Evolutionary conservation across 2,113 vertebrate species (phyloP), one percentile per base, ranked within the genome.

Genomic region (Panthera leo): DNA sequence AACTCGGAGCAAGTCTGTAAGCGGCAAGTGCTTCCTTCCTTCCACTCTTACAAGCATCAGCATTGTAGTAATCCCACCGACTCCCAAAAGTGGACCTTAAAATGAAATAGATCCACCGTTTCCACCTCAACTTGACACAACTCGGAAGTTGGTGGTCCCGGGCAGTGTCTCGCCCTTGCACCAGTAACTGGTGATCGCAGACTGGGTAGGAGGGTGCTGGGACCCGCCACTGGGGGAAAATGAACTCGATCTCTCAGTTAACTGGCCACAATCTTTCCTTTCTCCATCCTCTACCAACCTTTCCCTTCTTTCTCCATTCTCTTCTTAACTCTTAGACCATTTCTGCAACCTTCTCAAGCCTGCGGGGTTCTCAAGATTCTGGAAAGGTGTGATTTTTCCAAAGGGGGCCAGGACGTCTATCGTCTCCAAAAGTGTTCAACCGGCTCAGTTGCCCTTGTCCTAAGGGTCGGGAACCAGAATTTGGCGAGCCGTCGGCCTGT

Each of bases 11-110:
- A 48, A n/a, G n/a, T 80, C 45, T 51, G 36, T 15, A 34, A 51
- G 36, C 45, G 1, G 19, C 16, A 1, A 58, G n/a, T 42, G 9
- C n/a, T 85, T 93, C 67, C 92, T 91, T 42, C 13, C 58, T 73
- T 95, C 80, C 82, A 1, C 45, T 92, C 86, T 75, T 73, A 15
- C 31, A n/a, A 29, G 84, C 36, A 82, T 58, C n/a, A 29, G 71
- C 85, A 87, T 90, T 39, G 39, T 75, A 78, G 13, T 53, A 78
- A 89, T 88, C 67, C 36, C 79, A 95, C 89, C 11, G 0, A 3
- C 0, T 67, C 19, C 31, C 85, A 67, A 97, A 94, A 94, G 61
- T 61, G 48, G 42, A 86, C 48, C 91, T 92, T 80, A 95, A 85
- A 91, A 82, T 65, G 45, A 94, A 95, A 91, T 67, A 91, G 55